Base-by-base conservation (phyloP, 2,888 invertebrate species). In the Phaonia tiefii region DNA sequence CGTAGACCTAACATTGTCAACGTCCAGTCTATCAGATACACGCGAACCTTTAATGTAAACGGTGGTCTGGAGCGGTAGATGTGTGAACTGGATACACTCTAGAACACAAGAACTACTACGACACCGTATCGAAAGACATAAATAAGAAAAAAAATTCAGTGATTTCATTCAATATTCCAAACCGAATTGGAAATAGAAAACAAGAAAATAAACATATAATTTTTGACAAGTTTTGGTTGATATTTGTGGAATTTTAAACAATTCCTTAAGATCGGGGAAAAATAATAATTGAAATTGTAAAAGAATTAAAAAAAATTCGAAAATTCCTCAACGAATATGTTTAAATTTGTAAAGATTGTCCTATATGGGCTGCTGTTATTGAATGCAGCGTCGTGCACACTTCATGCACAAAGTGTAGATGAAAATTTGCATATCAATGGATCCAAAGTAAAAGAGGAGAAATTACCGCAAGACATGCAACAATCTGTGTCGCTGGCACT, bases 11-110 rank as follows among this genome's bases (percentile, higher is more conserved):
- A 78, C 78, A 75, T 65, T 81, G 78, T 72, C 81, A 81, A 81
- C 71, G 75, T 78, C 77, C 81, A 81, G 78, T 75, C 75, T 81
- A 75, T 75, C 81, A 81, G 81, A 81, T 78, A 78, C 56, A 15
- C 71, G 78, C 77, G 78, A 81, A 81, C 75, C 78, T 81, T 81
- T 66, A 78, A 72, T 78, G 75, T 37, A 78, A 72, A 75, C 81
- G 75, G 81, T 78, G 78, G 44, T 67, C 67, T 69, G 46, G 31
- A 75, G 71, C 78, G 75, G 67, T 46, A 75, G 67, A n/a, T n/a
- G 31, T 31, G 4, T 31, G 8, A 31, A 31, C 31, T 8, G 8
- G 31, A 31, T 3, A n/a, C n/a, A n/a, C n/a, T n/a, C n/a, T n/a
- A n/a, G n/a, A n/a, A n/a, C n/a, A n/a, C n/a, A n/a, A n/a, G n/a